These are phyloP conservation scores for Xyrichtys novacula DNA, from an alignment of 2,797 vertebrate genomes.

Conservation along the genomic window DNA sequence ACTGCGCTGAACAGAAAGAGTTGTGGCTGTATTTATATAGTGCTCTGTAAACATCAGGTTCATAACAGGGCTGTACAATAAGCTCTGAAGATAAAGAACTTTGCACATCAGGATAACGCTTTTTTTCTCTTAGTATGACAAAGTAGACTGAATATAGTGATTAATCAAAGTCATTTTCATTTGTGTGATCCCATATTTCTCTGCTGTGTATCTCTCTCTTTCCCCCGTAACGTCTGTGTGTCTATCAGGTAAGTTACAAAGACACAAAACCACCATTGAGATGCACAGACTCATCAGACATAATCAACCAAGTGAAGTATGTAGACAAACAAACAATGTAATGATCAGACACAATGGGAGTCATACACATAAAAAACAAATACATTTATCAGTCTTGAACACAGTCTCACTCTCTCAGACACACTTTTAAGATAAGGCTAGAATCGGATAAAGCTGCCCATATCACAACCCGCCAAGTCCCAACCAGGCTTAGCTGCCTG, in stretches of 20 bases:
- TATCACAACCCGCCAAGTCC: slow-evolving; percentile 52
- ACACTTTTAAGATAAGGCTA: slow-evolving; percentile 65
- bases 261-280: too few relatives aligned
- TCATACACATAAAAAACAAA: slow-evolving; percentile 20
- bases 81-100: not conserved
- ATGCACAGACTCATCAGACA: too few relatives aligned
- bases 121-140: too few relatives aligned
- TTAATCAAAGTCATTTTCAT: too few relatives aligned
- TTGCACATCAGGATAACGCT: not conserved
- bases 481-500: slow-evolving; percentile 52
- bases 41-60: not conserved
- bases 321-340: not conserved
- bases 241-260: too few relatives aligned
- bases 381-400: slow-evolving; percentile 21
- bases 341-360: not conserved
- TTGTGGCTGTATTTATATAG: not conserved
- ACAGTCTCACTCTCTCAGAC: slow-evolving; percentile 41
- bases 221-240: too few relatives aligned
- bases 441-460: slow-evolving; percentile 54
- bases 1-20: too few relatives aligned
- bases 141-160: too few relatives aligned
- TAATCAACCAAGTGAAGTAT: not conserved
- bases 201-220: too few relatives aligned
- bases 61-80: not conserved
- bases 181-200: too few relatives aligned